phyloP scores from a whole-genome alignment of 2,888 invertebrate genomes.

The Oasisia sp. region DNA sequence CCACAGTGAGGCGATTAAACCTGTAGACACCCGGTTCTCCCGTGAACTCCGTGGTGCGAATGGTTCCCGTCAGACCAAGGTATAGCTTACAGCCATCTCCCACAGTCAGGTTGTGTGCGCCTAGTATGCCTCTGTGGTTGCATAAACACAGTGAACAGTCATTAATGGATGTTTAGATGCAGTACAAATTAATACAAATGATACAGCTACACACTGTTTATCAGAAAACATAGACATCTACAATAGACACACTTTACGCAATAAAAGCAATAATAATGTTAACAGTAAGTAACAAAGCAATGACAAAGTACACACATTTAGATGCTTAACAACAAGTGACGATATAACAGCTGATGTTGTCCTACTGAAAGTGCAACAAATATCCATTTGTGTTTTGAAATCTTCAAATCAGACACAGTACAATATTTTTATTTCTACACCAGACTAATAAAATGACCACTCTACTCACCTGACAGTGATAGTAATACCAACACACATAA shows the following conservation, averaged over 20 bases:
- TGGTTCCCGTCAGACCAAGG: constrained; percentile 45
- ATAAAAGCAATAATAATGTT: too few relatives aligned
- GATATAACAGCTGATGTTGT: not conserved
- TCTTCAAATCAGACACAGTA: not conserved
- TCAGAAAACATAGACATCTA: not conserved
- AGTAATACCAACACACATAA: constrained; percentile 45
- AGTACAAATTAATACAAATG: not conserved
- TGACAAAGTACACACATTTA: not conserved
- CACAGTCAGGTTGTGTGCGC: constrained; percentile 46
- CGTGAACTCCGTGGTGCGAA: constrained; percentile 31
- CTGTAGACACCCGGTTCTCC: constrained; percentile 39
- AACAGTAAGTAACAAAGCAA: not conserved
- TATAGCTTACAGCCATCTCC: constrained; percentile 46
- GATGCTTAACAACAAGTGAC: not conserved
- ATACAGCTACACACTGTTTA: not conserved
- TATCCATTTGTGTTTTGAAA: not conserved
- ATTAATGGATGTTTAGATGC: not conserved
- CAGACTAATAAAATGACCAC: not conserved
- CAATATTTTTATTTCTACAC: not conserved
- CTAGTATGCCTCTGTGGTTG: constrained; percentile 47
- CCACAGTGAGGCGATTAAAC: constrained; percentile 46
- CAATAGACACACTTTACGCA: too few relatives aligned
- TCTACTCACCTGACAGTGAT: constrained; percentile 45
- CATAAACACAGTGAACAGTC: not conserved
- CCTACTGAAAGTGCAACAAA: not conserved